Percentiles rank a stretch among this genome's conserved stretches.
Evolutionary conservation across 2,888 invertebrate genomes (phyloP).

Genomic region (Chrysolina haemoptera): DNA sequence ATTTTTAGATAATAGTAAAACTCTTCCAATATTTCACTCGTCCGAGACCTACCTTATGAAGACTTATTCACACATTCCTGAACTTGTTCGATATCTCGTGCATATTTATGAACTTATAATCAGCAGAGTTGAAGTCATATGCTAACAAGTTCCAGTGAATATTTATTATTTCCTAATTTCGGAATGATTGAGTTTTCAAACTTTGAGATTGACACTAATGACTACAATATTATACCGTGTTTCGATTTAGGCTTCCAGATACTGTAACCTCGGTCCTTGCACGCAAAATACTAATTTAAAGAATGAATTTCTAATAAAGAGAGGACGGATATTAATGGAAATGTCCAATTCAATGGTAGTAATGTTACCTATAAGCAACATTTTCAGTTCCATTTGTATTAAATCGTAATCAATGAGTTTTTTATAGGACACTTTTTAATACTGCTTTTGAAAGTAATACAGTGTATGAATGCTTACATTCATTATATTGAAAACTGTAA

Average conservation of each 20-base stretch:
- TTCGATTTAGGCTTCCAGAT: constrained; percentile 12
- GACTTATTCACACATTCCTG: background rate
- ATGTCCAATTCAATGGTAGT: background rate
- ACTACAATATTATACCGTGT: background rate
- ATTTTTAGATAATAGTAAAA: too few species aligned
- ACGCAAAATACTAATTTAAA: constrained; percentile 10
- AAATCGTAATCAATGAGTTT: too few species aligned
- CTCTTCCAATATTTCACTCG: too few species aligned
- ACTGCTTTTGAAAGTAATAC: too few species aligned
- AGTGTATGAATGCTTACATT: too few species aligned
- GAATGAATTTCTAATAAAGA: background rate
- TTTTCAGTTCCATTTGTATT: too few species aligned
- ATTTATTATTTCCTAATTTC: constrained; percentile 12
- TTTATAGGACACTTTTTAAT: too few species aligned
- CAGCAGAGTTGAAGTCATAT: background rate
- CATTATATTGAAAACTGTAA: too few species aligned
- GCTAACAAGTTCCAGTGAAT: background rate
- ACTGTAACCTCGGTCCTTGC: background rate
- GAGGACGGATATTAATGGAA: background rate
- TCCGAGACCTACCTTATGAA: background rate
- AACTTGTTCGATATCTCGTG: background rate
- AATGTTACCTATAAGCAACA: too few species aligned
- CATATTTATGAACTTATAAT: background rate
- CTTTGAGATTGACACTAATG: constrained; percentile 20
- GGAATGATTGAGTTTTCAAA: constrained; percentile 18